phyloP scores from a whole-genome alignment of 2,888 invertebrate genomes.

The Anthrax anthrax region DNA sequence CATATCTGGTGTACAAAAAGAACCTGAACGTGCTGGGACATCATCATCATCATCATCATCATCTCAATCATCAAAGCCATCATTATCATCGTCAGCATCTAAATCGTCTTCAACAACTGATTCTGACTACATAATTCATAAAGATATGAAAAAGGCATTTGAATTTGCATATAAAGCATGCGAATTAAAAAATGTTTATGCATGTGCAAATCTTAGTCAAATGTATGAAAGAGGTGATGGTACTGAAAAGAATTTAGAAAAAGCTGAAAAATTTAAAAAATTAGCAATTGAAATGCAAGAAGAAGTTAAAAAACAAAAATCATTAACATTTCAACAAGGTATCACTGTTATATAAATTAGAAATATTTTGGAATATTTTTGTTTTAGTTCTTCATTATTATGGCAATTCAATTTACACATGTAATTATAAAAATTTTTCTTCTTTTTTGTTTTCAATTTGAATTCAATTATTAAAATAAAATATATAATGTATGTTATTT shows the following conservation, averaged over 20 bases:
- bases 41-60: background rate
- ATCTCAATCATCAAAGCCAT: background rate
- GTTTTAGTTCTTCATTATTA: too few relatives aligned
- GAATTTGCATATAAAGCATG: conserved; percentile 65
- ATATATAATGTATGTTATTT: too few relatives aligned
- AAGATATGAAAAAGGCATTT: conserved; percentile 66
- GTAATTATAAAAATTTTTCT: too few relatives aligned
- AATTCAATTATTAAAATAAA: too few relatives aligned
- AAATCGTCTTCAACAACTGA: background rate
- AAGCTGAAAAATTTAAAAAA: conserved; percentile 58
- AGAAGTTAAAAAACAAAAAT: conserved; percentile 43
- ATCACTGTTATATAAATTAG: too few relatives aligned
- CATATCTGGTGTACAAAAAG: conserved; percentile 53
- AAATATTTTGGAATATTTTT: too few relatives aligned
- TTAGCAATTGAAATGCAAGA: conserved; percentile 56
- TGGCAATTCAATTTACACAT: too few relatives aligned
- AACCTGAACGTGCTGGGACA: conserved; percentile 36
- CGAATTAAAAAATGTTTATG: conserved; percentile 67
- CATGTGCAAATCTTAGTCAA: conserved; percentile 79
- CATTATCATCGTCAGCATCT: background rate
- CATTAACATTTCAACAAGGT: conserved; percentile 43
- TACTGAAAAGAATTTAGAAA: conserved; percentile 50
- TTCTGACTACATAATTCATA: conserved; percentile 41
- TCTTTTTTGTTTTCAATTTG: too few relatives aligned
- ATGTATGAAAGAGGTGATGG: conserved; percentile 81